Conservation (phyloP, 2,888 invertebrate species). For the Leucozona laternaria region DNA sequence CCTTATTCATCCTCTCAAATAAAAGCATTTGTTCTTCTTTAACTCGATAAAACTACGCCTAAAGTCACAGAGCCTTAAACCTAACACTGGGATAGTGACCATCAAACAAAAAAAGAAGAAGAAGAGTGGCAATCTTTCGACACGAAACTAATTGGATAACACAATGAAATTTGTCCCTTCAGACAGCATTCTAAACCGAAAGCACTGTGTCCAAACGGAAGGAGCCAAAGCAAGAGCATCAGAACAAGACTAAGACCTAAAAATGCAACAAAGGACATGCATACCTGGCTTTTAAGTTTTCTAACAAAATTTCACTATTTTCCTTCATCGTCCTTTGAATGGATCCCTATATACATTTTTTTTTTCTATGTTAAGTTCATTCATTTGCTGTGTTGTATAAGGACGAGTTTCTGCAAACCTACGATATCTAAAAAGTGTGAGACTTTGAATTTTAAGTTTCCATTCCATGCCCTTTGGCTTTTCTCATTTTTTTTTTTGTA, state of each 20-base stretch:
- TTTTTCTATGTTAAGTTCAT: neutral
- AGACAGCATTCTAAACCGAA: neutral
- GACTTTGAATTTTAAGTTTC: constrained; percentile 50
- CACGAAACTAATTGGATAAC: constrained; percentile 62
- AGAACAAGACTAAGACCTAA: neutral
- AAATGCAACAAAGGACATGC: constrained; percentile 55
- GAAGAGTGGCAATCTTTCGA: constrained; percentile 49
- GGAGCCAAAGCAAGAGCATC: neutral
- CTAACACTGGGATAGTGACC: neutral
- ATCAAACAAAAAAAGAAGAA: neutral
- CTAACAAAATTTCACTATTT: constrained; percentile 30
- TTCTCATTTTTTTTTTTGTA: neutral
- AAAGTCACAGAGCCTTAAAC: neutral
- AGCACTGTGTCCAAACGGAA: constrained; percentile 35
- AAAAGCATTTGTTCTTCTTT: neutral
- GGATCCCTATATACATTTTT: neutral
- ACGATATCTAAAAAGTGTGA: neutral
- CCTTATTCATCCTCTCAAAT: neutral
- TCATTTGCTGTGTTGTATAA: constrained; percentile 28
- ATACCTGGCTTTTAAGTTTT: constrained; percentile 43
- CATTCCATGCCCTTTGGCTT: neutral
- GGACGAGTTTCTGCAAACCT: constrained; percentile 1
- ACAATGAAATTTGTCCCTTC: constrained; percentile 55
- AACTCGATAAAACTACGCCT: neutral
- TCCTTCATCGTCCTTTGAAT: constrained; percentile 15